Percentiles rank a stretch among this genome's conserved stretches.
Conservation (phyloP, 2,888 invertebrate genomes). For the Orchestes rusci region DNA sequence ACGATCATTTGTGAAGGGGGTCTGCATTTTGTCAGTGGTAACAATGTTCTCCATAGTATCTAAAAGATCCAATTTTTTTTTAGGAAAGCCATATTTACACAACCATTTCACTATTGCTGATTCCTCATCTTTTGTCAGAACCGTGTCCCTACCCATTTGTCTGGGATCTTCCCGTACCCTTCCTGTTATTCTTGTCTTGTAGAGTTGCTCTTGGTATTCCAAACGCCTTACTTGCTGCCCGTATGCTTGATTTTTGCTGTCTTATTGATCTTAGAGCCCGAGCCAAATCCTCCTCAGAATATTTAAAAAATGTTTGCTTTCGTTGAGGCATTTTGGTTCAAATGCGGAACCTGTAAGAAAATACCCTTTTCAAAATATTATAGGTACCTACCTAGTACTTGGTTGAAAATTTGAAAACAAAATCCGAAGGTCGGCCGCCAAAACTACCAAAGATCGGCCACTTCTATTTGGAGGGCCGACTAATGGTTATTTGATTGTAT, state of each 20-base stretch:
- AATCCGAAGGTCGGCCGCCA: neutral
- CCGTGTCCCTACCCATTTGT: constrained; percentile 13
- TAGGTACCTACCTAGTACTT: neutral
- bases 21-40: constrained; percentile 7
- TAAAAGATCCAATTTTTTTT: constrained; percentile 29
- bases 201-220: constrained; percentile 11
- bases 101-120: constrained; percentile 10
- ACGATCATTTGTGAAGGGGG: constrained; percentile 28
- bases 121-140: constrained; percentile 12
- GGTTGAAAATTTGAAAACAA: neutral
- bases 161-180: constrained; percentile 6
- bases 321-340: constrained; percentile 5
- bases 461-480: constrained; percentile 3
- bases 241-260: constrained; percentile 5
- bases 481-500: constrained; percentile 1
- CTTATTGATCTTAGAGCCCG: constrained; percentile 5
- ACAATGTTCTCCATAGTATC: constrained; percentile 29
- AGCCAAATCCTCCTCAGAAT: constrained; percentile 5
- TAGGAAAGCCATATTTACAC: constrained; percentile 12
- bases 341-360: constrained; percentile 3
- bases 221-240: constrained; percentile 8
- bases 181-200: constrained; percentile 9
- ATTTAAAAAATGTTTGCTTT: constrained; percentile 6
- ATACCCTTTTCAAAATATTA: constrained; percentile 3
- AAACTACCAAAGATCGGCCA: constrained; percentile 1